These are phyloP conservation scores for Myoxocephalus aenaeus DNA, from an alignment of 2,797 vertebrate species.

Conservation along the genomic window DNA sequence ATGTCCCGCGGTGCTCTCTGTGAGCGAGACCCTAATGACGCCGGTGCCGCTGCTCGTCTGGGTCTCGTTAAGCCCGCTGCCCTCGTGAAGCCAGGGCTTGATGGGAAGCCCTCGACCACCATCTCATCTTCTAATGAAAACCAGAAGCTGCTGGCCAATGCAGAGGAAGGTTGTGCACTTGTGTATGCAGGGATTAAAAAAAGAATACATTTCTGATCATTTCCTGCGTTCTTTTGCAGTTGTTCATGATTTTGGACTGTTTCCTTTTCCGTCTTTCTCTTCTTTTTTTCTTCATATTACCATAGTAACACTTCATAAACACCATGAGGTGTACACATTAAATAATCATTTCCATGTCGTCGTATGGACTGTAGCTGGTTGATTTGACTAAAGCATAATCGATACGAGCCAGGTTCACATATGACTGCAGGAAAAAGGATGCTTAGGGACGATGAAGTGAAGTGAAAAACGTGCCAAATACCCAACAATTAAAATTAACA, in stretches of 20 bases:
- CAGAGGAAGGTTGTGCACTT: not conserved
- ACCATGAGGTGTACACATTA: not conserved
- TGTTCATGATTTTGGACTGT: not conserved
- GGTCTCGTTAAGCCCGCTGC: conserved; percentile 64
- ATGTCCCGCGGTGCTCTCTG: conserved; percentile 5
- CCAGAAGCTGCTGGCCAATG: conserved; percentile 47
- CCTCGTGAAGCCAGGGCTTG: conserved; percentile 56
- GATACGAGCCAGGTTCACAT: not conserved
- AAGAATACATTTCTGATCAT: not conserved
- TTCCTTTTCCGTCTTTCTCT: not conserved
- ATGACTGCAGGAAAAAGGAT: not conserved
- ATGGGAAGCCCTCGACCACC: conserved; percentile 46
- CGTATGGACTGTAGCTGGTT: not conserved
- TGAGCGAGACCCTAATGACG: conserved; percentile 60
- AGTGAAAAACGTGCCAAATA: not conserved
- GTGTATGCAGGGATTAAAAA: not conserved
- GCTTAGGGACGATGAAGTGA: no score
- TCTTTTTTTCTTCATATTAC: not conserved
- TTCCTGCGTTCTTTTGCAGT: not conserved
- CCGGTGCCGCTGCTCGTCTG: conserved; percentile 53
- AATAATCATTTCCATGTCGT: not conserved
- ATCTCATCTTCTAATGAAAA: conserved; percentile 59
- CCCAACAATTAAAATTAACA: not conserved
- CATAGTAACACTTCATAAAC: not conserved
- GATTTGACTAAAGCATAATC: not conserved